Base-by-base conservation (phyloP, 1,140 invertebrate genomes). In the Cyclina sinensis region DNA sequence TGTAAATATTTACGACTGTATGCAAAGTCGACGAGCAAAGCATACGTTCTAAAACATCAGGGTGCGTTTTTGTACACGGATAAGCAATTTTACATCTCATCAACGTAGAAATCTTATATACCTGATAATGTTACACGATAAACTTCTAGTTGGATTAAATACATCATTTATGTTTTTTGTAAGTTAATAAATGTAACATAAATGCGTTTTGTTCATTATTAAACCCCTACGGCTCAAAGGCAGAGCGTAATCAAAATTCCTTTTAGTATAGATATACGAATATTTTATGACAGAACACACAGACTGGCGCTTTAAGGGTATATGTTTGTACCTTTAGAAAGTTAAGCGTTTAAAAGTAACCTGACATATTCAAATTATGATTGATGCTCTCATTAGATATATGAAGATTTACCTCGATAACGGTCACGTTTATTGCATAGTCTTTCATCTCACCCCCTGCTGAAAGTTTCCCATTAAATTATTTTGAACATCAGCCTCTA, bases 241-340 rank as follows among this genome's bases (percentile, higher is more conserved):
- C 27, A 51, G n/a, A 54, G 43, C 27, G 82, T 35, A 84, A 84
- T 84, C 82, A 73, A 54, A 70, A 73, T 73, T 84, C 46, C 82
- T 73, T 62, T 73, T 84, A 48, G 65, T 73, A 73, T 84, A 46
- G 39, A 54, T 54, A 73, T 84, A 84, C 24, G 65, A 73, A 84
- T 39, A 84, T 84, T 73, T 84, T 51, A 73, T 54, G n/a, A 14
- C 43, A 30, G 82, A 84, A 84, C 82, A 73, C 82, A 84, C 82
- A 84, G 65, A 32, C 65, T 35, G 65, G 9, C 1, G 65, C 24
- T 14, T 39, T 35, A 16, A 70, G 30, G 65, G 14, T 37, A 39
- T 70, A 70, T 4, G 7, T 48, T 78, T 46, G 14, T 79, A 21
- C 32, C 76, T 24, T 54, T 35, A 51, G 32, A 57, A 57, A 51